phyloP scores from a whole-genome alignment of 2,888 invertebrate genomes.

The Euzophera pinguis region DNA sequence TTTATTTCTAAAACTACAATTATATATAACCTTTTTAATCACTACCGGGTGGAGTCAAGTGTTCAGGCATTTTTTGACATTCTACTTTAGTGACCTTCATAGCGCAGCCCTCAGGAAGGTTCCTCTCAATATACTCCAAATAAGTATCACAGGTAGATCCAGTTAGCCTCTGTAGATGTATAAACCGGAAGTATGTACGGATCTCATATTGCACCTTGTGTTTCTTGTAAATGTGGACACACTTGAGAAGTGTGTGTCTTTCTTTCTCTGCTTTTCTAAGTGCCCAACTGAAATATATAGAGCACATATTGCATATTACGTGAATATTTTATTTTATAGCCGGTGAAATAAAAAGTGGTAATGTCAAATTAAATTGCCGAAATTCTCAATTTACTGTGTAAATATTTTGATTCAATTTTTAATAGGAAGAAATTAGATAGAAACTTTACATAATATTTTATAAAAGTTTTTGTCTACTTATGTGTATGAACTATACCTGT shows the following conservation, averaged over 20 bases:
- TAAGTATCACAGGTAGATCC: slow-evolving; percentile 97
- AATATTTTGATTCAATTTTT: too few relatives aligned
- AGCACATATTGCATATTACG: too few relatives aligned
- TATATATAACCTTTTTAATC: slow-evolving; percentile 31
- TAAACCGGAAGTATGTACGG: slow-evolving; percentile 92
- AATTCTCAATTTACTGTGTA: too few relatives aligned
- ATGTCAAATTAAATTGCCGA: too few relatives aligned
- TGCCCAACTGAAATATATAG: slow-evolving; percentile 85
- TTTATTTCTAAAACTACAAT: slow-evolving; percentile 5
- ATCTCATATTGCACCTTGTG: slow-evolving; percentile 97
- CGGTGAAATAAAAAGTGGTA: too few relatives aligned
- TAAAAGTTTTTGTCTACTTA: too few relatives aligned
- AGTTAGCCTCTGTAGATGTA: slow-evolving; percentile 91
- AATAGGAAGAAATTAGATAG: too few relatives aligned
- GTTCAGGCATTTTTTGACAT: slow-evolving; percentile 76
- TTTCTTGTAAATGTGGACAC: slow-evolving; percentile 94
- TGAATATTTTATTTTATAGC: too few relatives aligned
- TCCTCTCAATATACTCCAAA: slow-evolving; percentile 96
- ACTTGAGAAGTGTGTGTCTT: slow-evolving; percentile 90
- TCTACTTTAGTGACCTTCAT: slow-evolving; percentile 92
- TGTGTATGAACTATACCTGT: too few relatives aligned
- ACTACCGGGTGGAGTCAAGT: slow-evolving; percentile 67
- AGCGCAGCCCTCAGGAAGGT: slow-evolving; percentile 98
- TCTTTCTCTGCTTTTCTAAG: slow-evolving; percentile 86
- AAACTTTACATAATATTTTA: too few relatives aligned